Evolutionary conservation across 2,797 vertebrate genomes (phyloP), one percentile per base, ranked within the genome.

Genomic region (Perodicticus potto): DNA sequence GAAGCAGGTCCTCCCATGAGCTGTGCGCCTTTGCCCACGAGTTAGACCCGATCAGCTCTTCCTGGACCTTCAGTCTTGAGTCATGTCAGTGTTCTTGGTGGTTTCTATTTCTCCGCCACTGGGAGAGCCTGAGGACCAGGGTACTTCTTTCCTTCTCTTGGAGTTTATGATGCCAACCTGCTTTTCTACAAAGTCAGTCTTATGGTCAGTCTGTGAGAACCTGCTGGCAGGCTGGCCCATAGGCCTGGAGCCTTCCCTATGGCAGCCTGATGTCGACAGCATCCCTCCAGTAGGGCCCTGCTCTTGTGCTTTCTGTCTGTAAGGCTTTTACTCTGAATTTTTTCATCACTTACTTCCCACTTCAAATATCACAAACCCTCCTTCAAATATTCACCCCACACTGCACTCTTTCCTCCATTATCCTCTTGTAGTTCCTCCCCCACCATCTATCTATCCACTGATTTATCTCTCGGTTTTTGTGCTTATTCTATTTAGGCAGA

Each of bases 401-500:
- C 13, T 59, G 12, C 7, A 49, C 17, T 83, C 5, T 43, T 6
- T 86, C n/a, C 70, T 92, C 45, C 27, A n/a, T 73, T 67, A 27
- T 70, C 12, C 20, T 65, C 13, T 80, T 23, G 20, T 49, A 53
- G 87, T 89, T 86, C 37, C 20, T 89, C 89, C 59, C 10, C 74
- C 49, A 76, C 34, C 76, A 45, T 53, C 29, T 83, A 74, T 49
- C 49, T 49, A 49, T 49, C 49, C 14, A 77, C 76, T 92, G 34
- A 86, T 55, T 78, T 19, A 91, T 55, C 78, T 19, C 45, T 69
- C 88, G 92, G 34, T 53, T 94, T 70, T 43, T 9, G 49, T 72
- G 32, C 72, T 88, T 90, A 37, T 89, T 96, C 23, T 78, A 49
- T 86, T 74, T 78, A 72, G n/a, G 76, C 45, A 74, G 10, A 63